Base-by-base conservation (phyloP, 2,888 invertebrate genomes). In the Drosophila ustulata region DNA sequence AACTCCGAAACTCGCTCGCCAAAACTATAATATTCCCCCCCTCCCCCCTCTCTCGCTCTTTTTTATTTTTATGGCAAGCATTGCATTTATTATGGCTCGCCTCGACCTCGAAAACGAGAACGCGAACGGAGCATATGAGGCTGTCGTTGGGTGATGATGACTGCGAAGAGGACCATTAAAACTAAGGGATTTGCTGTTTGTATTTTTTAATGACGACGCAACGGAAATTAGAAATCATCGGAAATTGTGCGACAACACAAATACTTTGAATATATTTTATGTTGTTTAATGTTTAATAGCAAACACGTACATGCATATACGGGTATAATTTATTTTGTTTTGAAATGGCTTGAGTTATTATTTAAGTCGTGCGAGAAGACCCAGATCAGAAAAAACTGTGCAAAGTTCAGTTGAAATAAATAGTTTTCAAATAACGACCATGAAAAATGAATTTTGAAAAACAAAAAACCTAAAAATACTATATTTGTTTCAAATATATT, bases 181-280 rank as follows among this genome's bases (percentile, higher is more conserved):
- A 79, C 41, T 49, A 55, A 71, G 72, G 72, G 82, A 84, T 82
- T 83, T 76, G 37, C 45, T 64, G 68, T 75, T 71, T 56, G 45
- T 56, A 56, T 46, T 26, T 37, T 85, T 82, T 78, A 85, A 80
- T 74, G 82, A 71, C 74, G 55, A 68, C 75, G 76, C 75, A 70
- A 77, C 87, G 85, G 85, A 85, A 85, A 85, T 85, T 85, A 85
- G 85, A 87, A 85, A 82, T 87, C 82, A 71, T 69, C 87, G 85
- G 85, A 85, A 80, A 84, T 74, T 76, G 80, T 72, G 71, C 68
- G 76, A 76, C 86, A 75, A 72, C 74, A 73, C 71, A 64, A 62
- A 65, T 65, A 30, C 57, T 56, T 46, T 57, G 61, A 55, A 72
- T 63, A 76, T 72, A 66, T 59, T 76, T 56, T 64, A 66, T 66